These are phyloP conservation scores for Caranx melampygus DNA, from an alignment of 2,113 vertebrate species.

Conservation along the genomic window DNA sequence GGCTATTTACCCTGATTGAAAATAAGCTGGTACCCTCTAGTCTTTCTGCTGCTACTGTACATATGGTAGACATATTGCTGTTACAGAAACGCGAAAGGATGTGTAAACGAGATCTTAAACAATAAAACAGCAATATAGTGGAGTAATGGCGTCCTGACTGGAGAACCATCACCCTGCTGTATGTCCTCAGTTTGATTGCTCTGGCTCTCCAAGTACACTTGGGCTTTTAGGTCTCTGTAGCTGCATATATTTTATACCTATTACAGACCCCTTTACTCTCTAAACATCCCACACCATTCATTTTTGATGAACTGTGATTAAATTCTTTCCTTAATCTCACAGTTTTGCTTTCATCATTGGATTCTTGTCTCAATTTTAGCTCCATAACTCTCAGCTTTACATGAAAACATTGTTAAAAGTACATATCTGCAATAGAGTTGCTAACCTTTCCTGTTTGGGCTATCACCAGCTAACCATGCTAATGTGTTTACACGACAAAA, in stretches of 20 bases:
- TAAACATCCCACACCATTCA: too few species aligned
- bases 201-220: slow-evolving; percentile 15
- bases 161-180: too few species aligned
- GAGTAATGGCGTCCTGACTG: too few species aligned
- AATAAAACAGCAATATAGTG: too few species aligned
- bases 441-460: not conserved
- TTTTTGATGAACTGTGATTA: not conserved
- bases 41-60: slow-evolving; percentile 1
- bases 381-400: not conserved
- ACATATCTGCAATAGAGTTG: not conserved
- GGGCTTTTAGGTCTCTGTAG: not conserved
- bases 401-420: not conserved
- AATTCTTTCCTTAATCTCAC: not conserved
- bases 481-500: not conserved
- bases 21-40: slow-evolving; percentile 11
- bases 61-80: not conserved
- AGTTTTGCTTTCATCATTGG: not conserved
- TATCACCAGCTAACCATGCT: not conserved
- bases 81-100: slow-evolving; percentile 1
- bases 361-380: not conserved
- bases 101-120: not conserved
- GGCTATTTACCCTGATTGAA: slow-evolving; percentile 50
- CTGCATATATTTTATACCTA: not conserved
- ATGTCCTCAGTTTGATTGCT: not conserved
- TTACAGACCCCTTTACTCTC: not conserved